These are phyloP conservation scores for Megalopta genalis DNA, from an alignment of 1,140 invertebrate genomes.

Conservation along the genomic window DNA sequence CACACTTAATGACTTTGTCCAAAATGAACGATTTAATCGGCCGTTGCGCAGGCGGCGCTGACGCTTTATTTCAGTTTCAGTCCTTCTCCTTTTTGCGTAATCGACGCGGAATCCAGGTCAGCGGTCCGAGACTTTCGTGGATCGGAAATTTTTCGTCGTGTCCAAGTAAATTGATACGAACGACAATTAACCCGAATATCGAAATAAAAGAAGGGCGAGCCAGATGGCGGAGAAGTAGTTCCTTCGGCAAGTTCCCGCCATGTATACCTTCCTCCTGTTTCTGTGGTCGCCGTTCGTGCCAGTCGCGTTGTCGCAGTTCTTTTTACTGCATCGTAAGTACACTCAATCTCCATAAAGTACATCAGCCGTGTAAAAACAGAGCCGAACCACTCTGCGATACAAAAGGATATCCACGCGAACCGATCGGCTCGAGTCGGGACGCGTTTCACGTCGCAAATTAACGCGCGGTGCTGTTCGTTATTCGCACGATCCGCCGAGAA, in stretches of 20 bases:
- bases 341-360: not conserved
- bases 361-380: not conserved
- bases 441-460: too few species aligned
- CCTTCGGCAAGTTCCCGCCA: conserved; percentile 15
- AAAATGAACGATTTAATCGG: conserved; percentile 18
- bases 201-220: conserved; percentile 51
- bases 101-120: conserved; percentile 48
- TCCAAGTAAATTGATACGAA: conserved; percentile 52
- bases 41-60: conserved; percentile 7
- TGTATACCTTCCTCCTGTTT: conserved; percentile 26
- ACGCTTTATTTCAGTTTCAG: conserved; percentile 30
- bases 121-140: conserved; percentile 20
- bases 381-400: too few species aligned
- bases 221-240: conserved; percentile 25
- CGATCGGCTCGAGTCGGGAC: too few species aligned
- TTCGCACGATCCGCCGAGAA: not conserved
- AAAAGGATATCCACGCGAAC: too few species aligned
- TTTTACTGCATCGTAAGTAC: conserved; percentile 24
- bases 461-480: too few species aligned
- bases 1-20: conserved; percentile 8
- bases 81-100: conserved; percentile 32
- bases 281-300: conserved; percentile 17
- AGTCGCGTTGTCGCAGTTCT: conserved; percentile 4
- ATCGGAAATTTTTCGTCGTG: conserved; percentile 50
- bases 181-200: conserved; percentile 55